phyloP scores from a whole-genome alignment of 2,797 vertebrate species.

The Clamator glandarius region DNA sequence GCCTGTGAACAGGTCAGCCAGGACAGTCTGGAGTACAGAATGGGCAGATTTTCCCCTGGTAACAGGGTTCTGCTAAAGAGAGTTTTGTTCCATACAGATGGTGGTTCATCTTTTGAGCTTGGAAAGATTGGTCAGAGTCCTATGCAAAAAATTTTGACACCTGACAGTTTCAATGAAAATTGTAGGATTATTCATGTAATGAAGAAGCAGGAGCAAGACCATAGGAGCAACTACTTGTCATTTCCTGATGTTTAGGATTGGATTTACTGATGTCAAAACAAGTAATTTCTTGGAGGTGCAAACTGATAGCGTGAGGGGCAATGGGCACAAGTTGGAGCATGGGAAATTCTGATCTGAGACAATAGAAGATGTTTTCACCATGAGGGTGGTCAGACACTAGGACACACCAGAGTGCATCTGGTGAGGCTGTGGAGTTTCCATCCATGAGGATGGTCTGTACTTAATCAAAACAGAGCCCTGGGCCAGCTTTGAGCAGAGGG shows the following conservation, averaged over 20 bases:
- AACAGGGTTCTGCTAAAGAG: not conserved
- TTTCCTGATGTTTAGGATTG: not conserved
- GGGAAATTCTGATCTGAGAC: not conserved
- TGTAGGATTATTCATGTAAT: not conserved
- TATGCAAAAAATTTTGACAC: not conserved
- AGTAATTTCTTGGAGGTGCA: not conserved
- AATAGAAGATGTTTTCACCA: not conserved
- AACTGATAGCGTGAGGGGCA: accelerated
- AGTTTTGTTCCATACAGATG: not conserved
- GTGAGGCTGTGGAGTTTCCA: not conserved
- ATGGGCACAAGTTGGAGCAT: accelerated
- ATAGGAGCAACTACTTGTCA: not conserved
- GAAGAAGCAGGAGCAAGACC: not conserved
- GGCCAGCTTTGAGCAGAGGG: not conserved
- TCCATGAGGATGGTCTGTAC: not conserved
- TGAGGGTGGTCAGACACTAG: not conserved
- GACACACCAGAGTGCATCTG: too few species aligned
- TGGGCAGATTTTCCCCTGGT: not conserved
- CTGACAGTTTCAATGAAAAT: not conserved
- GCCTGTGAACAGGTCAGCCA: not conserved
- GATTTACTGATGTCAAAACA: not conserved
- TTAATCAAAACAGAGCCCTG: not conserved
- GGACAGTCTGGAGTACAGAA: not conserved
- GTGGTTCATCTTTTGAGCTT: not conserved
- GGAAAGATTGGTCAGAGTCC: not conserved